Conservation (phyloP, 2,113 vertebrate species). For the Myotis brandtii region DNA sequence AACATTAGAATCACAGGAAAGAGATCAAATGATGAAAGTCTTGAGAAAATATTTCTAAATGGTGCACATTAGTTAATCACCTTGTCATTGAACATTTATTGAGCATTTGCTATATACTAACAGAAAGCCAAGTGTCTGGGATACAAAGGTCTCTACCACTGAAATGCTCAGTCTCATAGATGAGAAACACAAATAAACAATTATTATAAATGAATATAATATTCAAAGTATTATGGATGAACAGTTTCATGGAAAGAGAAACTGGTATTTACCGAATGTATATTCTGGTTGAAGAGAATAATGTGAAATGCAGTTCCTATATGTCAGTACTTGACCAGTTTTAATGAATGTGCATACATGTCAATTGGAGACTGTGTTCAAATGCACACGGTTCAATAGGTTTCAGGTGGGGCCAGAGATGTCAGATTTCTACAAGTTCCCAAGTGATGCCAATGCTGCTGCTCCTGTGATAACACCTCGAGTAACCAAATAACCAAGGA, state of each 20-base stretch:
- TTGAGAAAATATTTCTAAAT: not conserved
- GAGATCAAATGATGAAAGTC: not conserved
- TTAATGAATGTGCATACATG: not conserved
- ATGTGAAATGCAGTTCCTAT: not conserved
- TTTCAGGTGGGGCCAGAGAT: not conserved
- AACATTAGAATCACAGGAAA: not conserved
- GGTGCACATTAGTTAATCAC: not conserved
- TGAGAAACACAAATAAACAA: not conserved
- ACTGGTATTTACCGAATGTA: not conserved
- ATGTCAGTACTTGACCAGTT: not conserved
- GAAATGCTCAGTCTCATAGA: not conserved
- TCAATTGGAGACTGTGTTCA: not conserved
- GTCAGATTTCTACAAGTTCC: not conserved
- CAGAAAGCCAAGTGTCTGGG: not conserved
- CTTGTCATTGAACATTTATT: not conserved
- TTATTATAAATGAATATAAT: not conserved
- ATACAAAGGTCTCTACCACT: not conserved
- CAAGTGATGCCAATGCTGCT: not conserved
- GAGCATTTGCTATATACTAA: not conserved
- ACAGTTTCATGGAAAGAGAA: not conserved
- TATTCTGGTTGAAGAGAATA: not conserved
- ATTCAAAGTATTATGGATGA: not conserved
- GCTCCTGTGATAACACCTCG: not conserved
- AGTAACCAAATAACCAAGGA: not conserved
- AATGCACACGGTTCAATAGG: not conserved